Conservation (phyloP, 1,140 invertebrate genomes). For the Drosophila yakuba region DNA sequence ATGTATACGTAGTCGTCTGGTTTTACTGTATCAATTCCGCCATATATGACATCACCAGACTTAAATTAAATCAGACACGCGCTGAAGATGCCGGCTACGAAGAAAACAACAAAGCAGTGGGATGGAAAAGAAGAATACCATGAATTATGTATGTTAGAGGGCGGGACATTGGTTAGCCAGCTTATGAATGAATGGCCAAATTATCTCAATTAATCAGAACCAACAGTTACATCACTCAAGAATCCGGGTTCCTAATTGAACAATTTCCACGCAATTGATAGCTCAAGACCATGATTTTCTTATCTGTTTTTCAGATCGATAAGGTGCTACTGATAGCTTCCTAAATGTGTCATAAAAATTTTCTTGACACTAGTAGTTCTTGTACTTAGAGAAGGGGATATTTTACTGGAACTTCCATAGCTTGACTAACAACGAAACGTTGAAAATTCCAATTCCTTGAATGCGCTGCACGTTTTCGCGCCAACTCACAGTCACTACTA, state of each 20-base stretch:
- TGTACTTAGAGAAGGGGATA: not conserved
- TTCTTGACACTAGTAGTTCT: conserved; percentile 2
- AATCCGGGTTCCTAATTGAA: conserved; percentile 30
- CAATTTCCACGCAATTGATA: not conserved
- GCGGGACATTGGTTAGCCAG: conserved; percentile 24
- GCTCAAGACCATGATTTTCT: conserved; percentile 11
- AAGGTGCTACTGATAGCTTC: conserved; percentile 9
- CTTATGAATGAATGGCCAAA: conserved; percentile 47
- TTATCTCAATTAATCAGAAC: conserved; percentile 63
- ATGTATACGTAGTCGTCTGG: conserved; percentile 6
- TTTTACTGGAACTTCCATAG: not conserved
- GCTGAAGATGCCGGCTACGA: conserved; percentile 53
- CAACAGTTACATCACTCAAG: conserved; percentile 22
- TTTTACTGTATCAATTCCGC: conserved; percentile 46
- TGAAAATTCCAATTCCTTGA: conserved; percentile 30
- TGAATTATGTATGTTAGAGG: not conserved
- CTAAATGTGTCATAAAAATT: conserved; percentile 17
- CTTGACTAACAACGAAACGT: conserved; percentile 36
- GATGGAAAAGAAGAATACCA: conserved; percentile 27
- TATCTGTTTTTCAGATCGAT: conserved; percentile 29
- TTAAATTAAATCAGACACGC: conserved; percentile 57
- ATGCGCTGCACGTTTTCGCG: conserved; percentile 49
- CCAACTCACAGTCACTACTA: not conserved
- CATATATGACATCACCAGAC: conserved; percentile 67
- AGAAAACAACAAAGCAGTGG: conserved; percentile 39